Conservation (phyloP, 2,888 invertebrate species). For the Rambutsinella grinnellia region DNA sequence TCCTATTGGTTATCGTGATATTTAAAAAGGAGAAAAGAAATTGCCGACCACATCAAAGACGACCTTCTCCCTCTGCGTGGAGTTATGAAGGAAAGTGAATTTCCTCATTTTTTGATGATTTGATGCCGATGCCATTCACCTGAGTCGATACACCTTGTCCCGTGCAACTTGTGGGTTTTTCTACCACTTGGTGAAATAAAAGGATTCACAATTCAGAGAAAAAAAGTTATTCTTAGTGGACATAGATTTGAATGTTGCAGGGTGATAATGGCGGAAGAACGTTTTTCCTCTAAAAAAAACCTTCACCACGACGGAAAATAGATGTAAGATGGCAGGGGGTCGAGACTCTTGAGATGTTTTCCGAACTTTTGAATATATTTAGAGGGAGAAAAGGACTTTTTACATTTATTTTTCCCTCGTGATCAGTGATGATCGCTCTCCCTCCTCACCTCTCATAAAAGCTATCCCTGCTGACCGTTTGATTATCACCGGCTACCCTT, state of each 20-base stretch:
- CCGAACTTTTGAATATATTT: constrained; percentile 23
- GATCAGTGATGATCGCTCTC: neutral
- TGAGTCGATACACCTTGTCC: too few species aligned
- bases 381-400: constrained; percentile 8
- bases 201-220: too few species aligned
- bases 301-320: constrained; percentile 12
- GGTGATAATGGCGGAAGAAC: constrained; percentile 14
- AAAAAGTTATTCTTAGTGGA: neutral
- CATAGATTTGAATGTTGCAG: neutral
- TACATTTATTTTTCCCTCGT: constrained; percentile 3
- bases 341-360: constrained; percentile 40
- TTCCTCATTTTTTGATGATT: too few species aligned
- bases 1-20: too few species aligned
- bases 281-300: neutral
- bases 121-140: too few species aligned
- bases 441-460: constrained; percentile 21
- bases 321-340: constrained; percentile 37
- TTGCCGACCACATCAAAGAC: too few species aligned
- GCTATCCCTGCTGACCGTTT: constrained; percentile 27
- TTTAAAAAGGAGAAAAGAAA: too few species aligned
- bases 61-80: too few species aligned
- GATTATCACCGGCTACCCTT: constrained; percentile 27
- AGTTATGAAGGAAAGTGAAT: too few species aligned
- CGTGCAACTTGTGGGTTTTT: too few species aligned
- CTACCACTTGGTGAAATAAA: too few species aligned